Evolutionary conservation across 2,113 vertebrate species (phyloP), one percentile per base, ranked within the genome.

Genomic region (Loxodonta africana): DNA sequence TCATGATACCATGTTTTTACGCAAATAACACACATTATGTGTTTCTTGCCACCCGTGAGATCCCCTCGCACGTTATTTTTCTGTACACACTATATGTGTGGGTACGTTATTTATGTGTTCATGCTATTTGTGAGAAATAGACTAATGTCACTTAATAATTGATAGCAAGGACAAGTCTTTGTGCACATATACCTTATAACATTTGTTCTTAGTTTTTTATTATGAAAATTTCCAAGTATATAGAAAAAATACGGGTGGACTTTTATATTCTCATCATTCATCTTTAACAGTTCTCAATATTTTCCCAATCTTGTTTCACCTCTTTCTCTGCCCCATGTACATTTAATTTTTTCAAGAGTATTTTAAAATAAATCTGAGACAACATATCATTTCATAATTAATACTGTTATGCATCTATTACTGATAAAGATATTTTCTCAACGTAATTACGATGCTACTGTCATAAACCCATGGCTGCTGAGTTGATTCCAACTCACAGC

Each of bases 301-400:
- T 90, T 90, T 94, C 7, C 28, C 4, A 37, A 30, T 91, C n/a
- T 85, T 82, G 17, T 85, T 90, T 93, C 60, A 69, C 74, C 53
- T 33, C 6, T 94, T 80, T 7, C n/a, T 63, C 17, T 51, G 37
- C 25, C 20, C 41, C 0, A 10, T 77, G 21, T 51, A 62, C 15
- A 30, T 33, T 37, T 77, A 57, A n/a, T 81, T 46, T 90, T 83
- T 87, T 76, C 1, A 25, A 44, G 69, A 15, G 46, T 94, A 73
- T 71, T 81, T 80, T 60, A 46, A 82, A 62, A 17, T 1, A 63
- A 82, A 82, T 73, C 73, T 82, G 12, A 71, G 46, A 67, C 3
- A 82, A 37, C 33, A 3, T 80, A 28, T 5, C 28, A n/a, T 33
- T 73, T 73, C 9, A 48, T 88, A 51, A 91, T 88, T 71, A 60